Percentiles rank a stretch among this genome's conserved stretches.
Conservation (phyloP, 2,113 vertebrate species). For the Prionailurus bengalensis region DNA sequence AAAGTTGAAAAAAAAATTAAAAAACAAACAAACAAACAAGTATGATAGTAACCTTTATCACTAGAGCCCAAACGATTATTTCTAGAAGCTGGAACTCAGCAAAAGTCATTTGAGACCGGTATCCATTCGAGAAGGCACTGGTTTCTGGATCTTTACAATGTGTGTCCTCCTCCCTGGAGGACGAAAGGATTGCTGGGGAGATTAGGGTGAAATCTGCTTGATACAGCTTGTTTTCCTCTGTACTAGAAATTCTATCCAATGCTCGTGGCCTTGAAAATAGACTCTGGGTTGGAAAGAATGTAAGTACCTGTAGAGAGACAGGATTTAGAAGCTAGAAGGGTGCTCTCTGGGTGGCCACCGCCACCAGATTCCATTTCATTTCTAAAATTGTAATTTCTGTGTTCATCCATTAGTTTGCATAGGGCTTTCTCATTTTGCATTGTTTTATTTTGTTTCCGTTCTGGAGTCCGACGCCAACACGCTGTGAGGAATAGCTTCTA, state of each 20-base stretch:
- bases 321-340: conserved; percentile 48
- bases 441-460: conserved; percentile 70
- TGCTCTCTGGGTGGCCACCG: not conserved
- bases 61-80: not conserved
- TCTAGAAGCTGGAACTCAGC: conserved; percentile 6
- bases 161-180: not conserved
- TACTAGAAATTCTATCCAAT: conserved; percentile 44
- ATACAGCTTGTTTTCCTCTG: conserved; percentile 56
- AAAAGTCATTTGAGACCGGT: not conserved
- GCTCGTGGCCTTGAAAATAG: conserved; percentile 37
- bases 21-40: not conserved
- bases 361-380: conserved; percentile 47
- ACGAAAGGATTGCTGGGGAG: not conserved
- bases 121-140: not conserved
- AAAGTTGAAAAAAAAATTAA: too few species aligned
- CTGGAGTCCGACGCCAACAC: conserved; percentile 43
- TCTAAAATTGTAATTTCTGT: conserved; percentile 61
- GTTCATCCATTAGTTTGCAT: conserved; percentile 60
- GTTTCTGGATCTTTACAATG: not conserved
- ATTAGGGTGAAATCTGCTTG: not conserved
- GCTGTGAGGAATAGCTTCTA: conserved; percentile 39
- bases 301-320: not conserved
- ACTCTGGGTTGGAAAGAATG: conserved; percentile 40
- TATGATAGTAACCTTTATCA: not conserved
- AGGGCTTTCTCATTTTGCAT: conserved; percentile 59